Conservation (phyloP, 2,113 vertebrate species). For the Lampris megalopsis region DNA sequence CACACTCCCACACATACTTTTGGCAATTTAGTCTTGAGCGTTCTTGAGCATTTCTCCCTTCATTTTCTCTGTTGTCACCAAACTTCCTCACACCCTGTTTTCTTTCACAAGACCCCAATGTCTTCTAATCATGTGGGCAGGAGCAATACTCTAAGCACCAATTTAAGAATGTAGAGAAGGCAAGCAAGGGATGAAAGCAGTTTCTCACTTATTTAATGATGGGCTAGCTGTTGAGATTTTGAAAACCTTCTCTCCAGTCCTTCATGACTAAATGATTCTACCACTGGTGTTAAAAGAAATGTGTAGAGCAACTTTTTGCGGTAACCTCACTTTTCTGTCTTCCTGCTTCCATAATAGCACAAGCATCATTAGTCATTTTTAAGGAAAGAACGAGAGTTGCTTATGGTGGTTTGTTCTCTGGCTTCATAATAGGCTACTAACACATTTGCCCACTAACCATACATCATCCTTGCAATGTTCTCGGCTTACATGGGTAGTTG, state of each 20-base stretch:
- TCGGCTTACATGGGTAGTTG: conserved; percentile 61
- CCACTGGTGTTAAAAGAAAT: background rate
- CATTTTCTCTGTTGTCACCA: no score
- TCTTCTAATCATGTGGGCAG: no score
- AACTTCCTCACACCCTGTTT: no score
- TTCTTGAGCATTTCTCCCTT: no score
- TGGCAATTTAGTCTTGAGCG: no score
- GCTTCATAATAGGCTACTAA: conserved; percentile 51
- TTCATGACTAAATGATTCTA: background rate
- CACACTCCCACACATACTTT: no score
- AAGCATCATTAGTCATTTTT: conserved; percentile 71
- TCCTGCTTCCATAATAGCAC: conserved; percentile 48
- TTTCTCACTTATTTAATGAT: no score
- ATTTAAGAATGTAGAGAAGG: no score
- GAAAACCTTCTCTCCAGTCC: background rate
- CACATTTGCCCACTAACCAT: conserved; percentile 61
- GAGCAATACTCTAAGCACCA: no score
- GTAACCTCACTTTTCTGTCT: conserved; percentile 37
- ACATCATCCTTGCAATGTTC: conserved; percentile 62
- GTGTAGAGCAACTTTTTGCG: conserved; percentile 17
- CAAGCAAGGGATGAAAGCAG: no score
- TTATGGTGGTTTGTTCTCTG: conserved; percentile 53
- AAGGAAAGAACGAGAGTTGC: conserved; percentile 43
- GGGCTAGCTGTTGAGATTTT: no score
- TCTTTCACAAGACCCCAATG: no score